Percentiles rank a stretch among this genome's conserved stretches.
Evolutionary conservation across 2,888 invertebrate species (phyloP).

Genomic region (Orchesellides sinensis): DNA sequence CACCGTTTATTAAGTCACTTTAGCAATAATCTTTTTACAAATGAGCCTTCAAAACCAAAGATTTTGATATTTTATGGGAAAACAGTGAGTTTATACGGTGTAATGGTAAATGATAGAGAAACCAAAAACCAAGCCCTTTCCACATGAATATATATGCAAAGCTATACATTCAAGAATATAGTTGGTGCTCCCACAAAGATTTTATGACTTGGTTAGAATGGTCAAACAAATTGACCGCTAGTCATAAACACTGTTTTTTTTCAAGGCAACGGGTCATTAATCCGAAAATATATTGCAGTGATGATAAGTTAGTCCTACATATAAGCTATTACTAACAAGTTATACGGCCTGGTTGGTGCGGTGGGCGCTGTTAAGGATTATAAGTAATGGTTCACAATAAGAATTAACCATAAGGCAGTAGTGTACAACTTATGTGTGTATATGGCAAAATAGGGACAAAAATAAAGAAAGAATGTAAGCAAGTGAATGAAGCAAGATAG

Average conservation of each 20-base stretch:
- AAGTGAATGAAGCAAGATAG: slow-evolving; percentile 23
- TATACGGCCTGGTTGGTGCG: not conserved
- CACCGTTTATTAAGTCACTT: slow-evolving; percentile 44
- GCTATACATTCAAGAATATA: not conserved
- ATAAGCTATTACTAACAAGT: slow-evolving; percentile 30
- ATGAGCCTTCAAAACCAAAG: slow-evolving; percentile 50
- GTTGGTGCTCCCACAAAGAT: slow-evolving; percentile 48
- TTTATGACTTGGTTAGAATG: slow-evolving; percentile 61
- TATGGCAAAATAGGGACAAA: slow-evolving; percentile 28
- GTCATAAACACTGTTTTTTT: slow-evolving; percentile 61
- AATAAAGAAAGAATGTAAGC: slow-evolving; percentile 25
- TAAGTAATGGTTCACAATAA: slow-evolving; percentile 34
- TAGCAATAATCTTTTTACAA: slow-evolving; percentile 50
- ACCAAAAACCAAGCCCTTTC: slow-evolving; percentile 47
- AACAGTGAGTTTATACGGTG: not conserved
- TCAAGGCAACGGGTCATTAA: slow-evolving; percentile 62
- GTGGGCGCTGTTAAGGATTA: slow-evolving; percentile 30
- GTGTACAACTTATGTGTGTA: too few relatives aligned
- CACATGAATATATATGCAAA: slow-evolving; percentile 31
- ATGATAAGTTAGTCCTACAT: slow-evolving; percentile 48
- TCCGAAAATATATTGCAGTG: slow-evolving; percentile 61
- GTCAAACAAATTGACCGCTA: slow-evolving; percentile 64
- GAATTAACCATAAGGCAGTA: slow-evolving; percentile 21
- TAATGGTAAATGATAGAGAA: not conserved
- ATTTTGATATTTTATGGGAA: slow-evolving; percentile 31